Evolutionary conservation across 2,888 invertebrate species (phyloP).

Genomic region (Marasmarcha lunaedactyla): DNA sequence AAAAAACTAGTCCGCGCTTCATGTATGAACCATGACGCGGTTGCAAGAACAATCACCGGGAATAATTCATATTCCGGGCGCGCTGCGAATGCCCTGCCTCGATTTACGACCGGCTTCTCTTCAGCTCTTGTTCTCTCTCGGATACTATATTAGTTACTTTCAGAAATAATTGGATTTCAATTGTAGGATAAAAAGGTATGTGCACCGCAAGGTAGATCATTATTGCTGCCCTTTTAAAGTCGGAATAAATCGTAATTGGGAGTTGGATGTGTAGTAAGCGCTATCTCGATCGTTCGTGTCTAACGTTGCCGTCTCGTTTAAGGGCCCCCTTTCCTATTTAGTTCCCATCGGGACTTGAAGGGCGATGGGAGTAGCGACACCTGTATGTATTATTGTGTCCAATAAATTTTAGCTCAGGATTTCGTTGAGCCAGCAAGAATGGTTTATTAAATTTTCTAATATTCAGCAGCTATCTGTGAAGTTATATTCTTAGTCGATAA

Average conservation of each 20-base stretch:
- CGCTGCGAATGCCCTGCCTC: slow-evolving; percentile 58
- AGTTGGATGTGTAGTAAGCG: slow-evolving; percentile 34
- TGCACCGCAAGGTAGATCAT: slow-evolving; percentile 42
- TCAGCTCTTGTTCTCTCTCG: slow-evolving; percentile 43
- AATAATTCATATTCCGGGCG: slow-evolving; percentile 70
- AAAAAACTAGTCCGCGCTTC: slow-evolving; percentile 66
- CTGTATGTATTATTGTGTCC: slow-evolving; percentile 65
- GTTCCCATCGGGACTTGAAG: slow-evolving; percentile 53
- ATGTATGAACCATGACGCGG: slow-evolving; percentile 69
- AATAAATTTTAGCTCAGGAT: slow-evolving; percentile 54
- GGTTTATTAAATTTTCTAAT: slow-evolving; percentile 56
- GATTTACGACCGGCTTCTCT: slow-evolving; percentile 43
- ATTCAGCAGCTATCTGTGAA: too few species aligned
- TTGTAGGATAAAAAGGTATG: slow-evolving; percentile 54
- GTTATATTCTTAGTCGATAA: too few species aligned
- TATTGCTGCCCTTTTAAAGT: slow-evolving; percentile 60
- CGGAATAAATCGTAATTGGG: slow-evolving; percentile 59
- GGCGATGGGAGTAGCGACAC: slow-evolving; percentile 51
- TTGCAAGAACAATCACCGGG: slow-evolving; percentile 61
- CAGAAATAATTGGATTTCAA: slow-evolving; percentile 67
- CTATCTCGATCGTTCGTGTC: slow-evolving; percentile 51
- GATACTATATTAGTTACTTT: slow-evolving; percentile 60
- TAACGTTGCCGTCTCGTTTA: slow-evolving; percentile 47
- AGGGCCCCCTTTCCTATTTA: slow-evolving; percentile 46
- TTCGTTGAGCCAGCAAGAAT: slow-evolving; percentile 40